Evolutionary conservation across 2,888 invertebrate genomes (phyloP), one percentile per base, ranked within the genome.

Genomic region (Sphaeridia pumilis): DNA sequence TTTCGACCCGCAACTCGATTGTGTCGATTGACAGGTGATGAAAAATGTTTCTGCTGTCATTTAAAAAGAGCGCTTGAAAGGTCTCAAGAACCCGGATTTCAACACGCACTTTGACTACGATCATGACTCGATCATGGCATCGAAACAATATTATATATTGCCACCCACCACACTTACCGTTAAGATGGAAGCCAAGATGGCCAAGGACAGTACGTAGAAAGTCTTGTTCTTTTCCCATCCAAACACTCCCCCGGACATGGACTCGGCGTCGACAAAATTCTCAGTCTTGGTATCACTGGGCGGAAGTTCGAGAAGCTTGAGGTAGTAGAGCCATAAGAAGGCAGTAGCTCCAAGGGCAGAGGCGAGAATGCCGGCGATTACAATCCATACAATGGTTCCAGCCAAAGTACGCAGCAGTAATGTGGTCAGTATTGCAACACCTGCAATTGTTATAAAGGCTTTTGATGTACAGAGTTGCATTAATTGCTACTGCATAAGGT

Each of bases 361-460:
- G 7, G 76, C 34, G 10, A 75, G 70, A 7, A 75, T 74, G 12
- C 75, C 74, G 38, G 75, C 66, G 21, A 81, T 69, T 20, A 80
- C 73, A n/a, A 78, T 65, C 76, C 81, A 82, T 54, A 82, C 76
- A 17, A 82, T 73, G 52, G 78, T 67, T 46, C 75, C 76, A 21
- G 78, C 79, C 54, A 79, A 67, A 66, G 74, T 79, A 36, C 73
- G 67, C 57, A 79, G 74, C 25, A 80, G 69, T 17, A 78, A 62
- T 52, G 79, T 68, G 47, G 80, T 71, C 2, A 75, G 58, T 38
- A 76, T 64, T 0, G 80, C 78, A 51, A 78, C 69, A n/a, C 69
- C 78, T 78, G 17, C 17, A 35, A 46, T 36, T 22, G 12, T 17
- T 31, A 42, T 14, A 41, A 41, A 14, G 7, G 7, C 12, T 41